phyloP scores from a whole-genome alignment of 2,888 invertebrate genomes.

The Amaurobius ferox region DNA sequence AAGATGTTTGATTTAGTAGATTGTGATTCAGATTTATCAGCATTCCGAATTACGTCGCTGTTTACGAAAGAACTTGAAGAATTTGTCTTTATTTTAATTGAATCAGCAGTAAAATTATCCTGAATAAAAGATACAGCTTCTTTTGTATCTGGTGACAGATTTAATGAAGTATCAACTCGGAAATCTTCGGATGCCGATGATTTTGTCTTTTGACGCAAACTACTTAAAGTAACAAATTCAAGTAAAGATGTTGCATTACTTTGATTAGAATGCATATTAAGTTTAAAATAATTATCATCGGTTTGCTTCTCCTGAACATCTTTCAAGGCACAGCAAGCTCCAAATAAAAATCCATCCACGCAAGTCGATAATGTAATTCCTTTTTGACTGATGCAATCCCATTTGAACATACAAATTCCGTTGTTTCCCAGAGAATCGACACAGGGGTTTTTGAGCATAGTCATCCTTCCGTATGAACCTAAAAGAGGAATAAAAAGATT shows the following conservation, averaged over 20 bases:
- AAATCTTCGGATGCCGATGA: neutral
- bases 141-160: too few relatives aligned
- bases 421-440: conserved; percentile 80
- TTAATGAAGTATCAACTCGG: neutral
- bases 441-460: conserved; percentile 79
- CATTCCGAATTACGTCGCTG: too few relatives aligned
- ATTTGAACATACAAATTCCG: conserved; percentile 96
- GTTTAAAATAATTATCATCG: neutral
- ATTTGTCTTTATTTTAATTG: too few relatives aligned
- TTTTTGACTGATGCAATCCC: conserved; percentile 93
- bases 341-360: conserved; percentile 96
- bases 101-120: neutral
- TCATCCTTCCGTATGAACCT: conserved; percentile 37
- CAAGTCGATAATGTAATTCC: conserved; percentile 94
- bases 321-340: conserved; percentile 85
- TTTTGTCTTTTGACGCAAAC: neutral
- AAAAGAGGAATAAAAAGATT: neutral
- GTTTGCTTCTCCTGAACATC: neutral
- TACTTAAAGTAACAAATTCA: neutral
- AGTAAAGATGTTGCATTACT: neutral
- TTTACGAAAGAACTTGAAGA: too few relatives aligned
- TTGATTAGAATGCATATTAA: neutral
- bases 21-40: too few relatives aligned
- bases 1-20: too few relatives aligned
- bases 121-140: too few relatives aligned